Percentiles rank a stretch among this genome's conserved stretches.
Conservation (phyloP, 37 sponge, comb jelly and placozoan genomes). For the Beroe forskalii region DNA sequence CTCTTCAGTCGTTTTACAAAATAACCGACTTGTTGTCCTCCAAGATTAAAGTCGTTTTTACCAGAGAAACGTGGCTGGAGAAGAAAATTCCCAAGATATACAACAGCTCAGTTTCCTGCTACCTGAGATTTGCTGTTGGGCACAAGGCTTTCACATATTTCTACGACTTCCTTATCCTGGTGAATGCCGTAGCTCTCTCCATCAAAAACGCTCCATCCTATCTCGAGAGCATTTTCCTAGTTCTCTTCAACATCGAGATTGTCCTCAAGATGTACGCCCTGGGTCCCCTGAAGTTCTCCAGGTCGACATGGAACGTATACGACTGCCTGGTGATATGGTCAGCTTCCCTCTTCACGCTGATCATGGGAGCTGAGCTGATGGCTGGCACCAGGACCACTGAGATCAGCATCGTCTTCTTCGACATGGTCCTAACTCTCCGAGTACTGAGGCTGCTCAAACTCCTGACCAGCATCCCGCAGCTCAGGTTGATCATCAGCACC, state of each 20-base stretch:
- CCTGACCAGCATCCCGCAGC: conserved; percentile 46
- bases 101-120: conserved; percentile 8
- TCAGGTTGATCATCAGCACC: conserved; percentile 45
- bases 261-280: conserved; percentile 61
- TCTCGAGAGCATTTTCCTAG: conserved; percentile 64
- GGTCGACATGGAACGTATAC: conserved; percentile 63
- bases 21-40: conserved; percentile 26
- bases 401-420: conserved; percentile 33
- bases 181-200: conserved; percentile 61
- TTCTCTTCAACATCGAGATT: conserved; percentile 68
- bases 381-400: neutral
- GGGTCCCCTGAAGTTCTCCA: conserved; percentile 49
- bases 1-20: conserved; percentile 5
- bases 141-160: conserved; percentile 55
- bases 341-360: conserved; percentile 15
- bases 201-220: neutral
- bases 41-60: neutral
- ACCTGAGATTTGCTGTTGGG: neutral
- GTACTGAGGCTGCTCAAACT: conserved; percentile 68
- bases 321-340: conserved; percentile 54
- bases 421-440: conserved; percentile 67
- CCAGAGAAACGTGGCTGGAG: neutral
- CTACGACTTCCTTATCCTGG: conserved; percentile 66
- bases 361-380: neutral
- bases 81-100: neutral